Conservation (phyloP, 2,797 vertebrate species). For the Fundulus diaphanus region DNA sequence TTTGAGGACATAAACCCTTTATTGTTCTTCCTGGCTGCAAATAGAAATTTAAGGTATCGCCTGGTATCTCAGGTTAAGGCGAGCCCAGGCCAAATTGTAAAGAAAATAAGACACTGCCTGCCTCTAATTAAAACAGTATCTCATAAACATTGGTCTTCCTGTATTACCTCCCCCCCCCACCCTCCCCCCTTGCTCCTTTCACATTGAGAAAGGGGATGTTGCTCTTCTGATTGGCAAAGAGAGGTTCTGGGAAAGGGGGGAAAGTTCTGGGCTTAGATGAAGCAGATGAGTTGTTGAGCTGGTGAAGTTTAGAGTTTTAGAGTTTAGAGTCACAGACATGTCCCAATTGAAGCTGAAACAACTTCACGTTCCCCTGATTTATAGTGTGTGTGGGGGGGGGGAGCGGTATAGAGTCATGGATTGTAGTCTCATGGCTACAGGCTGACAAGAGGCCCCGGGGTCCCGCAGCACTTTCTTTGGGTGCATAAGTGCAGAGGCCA, state of each 20-base stretch:
- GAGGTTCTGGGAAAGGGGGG: conserved; percentile 27
- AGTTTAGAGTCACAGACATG: conserved; percentile 27
- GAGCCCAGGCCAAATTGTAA: conserved; percentile 75
- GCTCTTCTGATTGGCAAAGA: conserved; percentile 34
- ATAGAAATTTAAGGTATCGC: conserved; percentile 64
- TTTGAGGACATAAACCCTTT: conserved; percentile 32
- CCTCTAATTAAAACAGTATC: conserved; percentile 83
- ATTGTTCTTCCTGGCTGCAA: conserved; percentile 41
- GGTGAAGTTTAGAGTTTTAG: background rate
- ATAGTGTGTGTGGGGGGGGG: conserved; percentile 36
- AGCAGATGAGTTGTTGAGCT: conserved; percentile 37
- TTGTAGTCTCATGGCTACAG: conserved; percentile 58
- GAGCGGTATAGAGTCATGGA: conserved; percentile 25
- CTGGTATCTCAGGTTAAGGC: conserved; percentile 66
- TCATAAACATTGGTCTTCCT: conserved; percentile 81
- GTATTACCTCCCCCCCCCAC: conserved; percentile 52
- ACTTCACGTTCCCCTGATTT: conserved; percentile 53
- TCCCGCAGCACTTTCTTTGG: conserved; percentile 51
- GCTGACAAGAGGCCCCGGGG: conserved; percentile 43
- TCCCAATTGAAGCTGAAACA: conserved; percentile 41
- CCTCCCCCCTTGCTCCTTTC: conserved; percentile 47
- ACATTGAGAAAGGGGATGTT: conserved; percentile 28
- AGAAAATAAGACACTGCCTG: conserved; percentile 78
- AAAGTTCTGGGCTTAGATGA: conserved; percentile 38
- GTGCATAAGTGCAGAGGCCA: conserved; percentile 66